These are phyloP conservation scores for Malthinus seriepunctatus DNA, from an alignment of 2,888 invertebrate genomes.

Conservation along the genomic window DNA sequence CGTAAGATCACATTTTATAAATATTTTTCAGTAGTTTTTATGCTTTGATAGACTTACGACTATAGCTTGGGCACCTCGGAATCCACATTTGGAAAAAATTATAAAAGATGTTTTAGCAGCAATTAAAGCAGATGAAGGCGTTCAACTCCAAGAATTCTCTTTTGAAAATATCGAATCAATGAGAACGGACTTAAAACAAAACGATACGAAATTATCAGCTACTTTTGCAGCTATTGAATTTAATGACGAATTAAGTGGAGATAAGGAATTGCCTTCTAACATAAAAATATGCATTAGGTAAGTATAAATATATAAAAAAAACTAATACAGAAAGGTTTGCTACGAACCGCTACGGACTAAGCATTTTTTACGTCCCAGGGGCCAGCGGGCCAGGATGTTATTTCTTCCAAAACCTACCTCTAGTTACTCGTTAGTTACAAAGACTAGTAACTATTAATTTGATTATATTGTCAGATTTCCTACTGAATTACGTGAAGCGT, in stretches of 20 bases:
- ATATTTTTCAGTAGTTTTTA: not conserved
- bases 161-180: conserved; percentile 3
- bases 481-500: conserved; percentile 58
- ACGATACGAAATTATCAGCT: conserved; percentile 31
- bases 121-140: conserved; percentile 3
- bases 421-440: too few species aligned
- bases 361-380: too few species aligned
- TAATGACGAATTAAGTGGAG: conserved; percentile 56
- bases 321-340: too few species aligned
- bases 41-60: conserved; percentile 6
- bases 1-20: conserved; percentile 5
- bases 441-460: not conserved
- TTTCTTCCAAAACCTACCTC: too few species aligned
- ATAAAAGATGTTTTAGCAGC: conserved; percentile 2
- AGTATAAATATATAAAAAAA: not conserved
- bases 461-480: conserved; percentile 58
- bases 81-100: conserved; percentile 11
- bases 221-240: conserved; percentile 64
- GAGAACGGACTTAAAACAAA: conserved; percentile 15
- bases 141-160: not conserved
- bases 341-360: too few species aligned
- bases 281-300: conserved; percentile 60
- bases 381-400: too few species aligned
- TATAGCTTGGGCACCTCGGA: conserved; percentile 22
- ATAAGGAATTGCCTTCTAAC: conserved; percentile 53